Conservation (phyloP, 2,888 invertebrate genomes). For the Lepidochrysops patricia region DNA sequence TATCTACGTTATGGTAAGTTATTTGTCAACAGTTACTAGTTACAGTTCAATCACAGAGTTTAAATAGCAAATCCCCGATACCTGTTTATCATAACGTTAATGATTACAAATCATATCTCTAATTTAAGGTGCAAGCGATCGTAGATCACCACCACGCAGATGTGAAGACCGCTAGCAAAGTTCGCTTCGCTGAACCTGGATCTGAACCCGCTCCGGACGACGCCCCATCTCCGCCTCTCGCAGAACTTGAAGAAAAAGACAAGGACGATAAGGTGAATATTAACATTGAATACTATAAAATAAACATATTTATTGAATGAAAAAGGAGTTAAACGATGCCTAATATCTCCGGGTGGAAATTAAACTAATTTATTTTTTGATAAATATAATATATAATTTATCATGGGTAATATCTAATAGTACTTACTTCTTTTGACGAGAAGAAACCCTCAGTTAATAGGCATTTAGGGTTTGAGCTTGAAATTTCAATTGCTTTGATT, state of each 20-base stretch:
- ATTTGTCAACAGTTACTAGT: background rate
- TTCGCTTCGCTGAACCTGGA: slow-evolving; percentile 88
- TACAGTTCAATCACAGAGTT: background rate
- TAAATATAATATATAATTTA: too few relatives aligned
- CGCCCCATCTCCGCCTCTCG: slow-evolving; percentile 64
- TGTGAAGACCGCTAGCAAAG: slow-evolving; percentile 86
- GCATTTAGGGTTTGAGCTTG: background rate
- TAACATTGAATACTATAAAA: background rate
- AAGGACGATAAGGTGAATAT: slow-evolving; percentile 69
- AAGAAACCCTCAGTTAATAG: background rate
- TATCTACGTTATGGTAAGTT: background rate
- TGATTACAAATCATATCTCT: background rate
- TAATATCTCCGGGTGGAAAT: background rate
- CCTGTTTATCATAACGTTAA: background rate
- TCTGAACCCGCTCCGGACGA: slow-evolving; percentile 44
- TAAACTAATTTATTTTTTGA: too few relatives aligned
- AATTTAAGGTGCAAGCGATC: slow-evolving; percentile 89
- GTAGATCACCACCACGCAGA: slow-evolving; percentile 92
- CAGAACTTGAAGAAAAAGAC: slow-evolving; percentile 61
- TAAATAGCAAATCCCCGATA: background rate
- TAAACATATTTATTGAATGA: too few relatives aligned
- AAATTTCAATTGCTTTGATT: background rate
- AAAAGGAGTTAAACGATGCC: background rate
- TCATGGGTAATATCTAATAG: background rate
- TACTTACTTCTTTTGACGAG: background rate